phyloP scores from a whole-genome alignment of 2,888 invertebrate species.

The Plebejus argus region DNA sequence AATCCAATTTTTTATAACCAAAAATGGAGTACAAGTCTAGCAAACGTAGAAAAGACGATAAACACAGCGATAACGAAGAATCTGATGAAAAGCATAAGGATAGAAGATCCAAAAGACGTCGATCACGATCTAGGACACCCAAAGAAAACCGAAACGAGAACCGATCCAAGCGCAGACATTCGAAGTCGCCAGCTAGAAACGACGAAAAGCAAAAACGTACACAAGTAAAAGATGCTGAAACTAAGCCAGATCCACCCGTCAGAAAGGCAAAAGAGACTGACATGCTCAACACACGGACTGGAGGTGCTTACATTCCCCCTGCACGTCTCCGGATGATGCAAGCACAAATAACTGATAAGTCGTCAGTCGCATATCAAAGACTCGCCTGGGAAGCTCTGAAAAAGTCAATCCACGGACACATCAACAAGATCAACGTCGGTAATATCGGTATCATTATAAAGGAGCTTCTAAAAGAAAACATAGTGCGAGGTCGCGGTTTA shows the following conservation, averaged over 20 bases:
- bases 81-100: slow-evolving; percentile 47
- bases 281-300: slow-evolving; percentile 90
- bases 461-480: slow-evolving; percentile 96
- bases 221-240: slow-evolving; percentile 45
- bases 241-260: slow-evolving; percentile 54
- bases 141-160: slow-evolving; percentile 50
- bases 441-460: slow-evolving; percentile 96
- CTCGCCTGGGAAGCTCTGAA: slow-evolving; percentile 99
- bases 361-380: slow-evolving; percentile 96
- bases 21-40: slow-evolving; percentile 59
- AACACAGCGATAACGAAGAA: slow-evolving; percentile 57
- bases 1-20: slow-evolving; percentile 13
- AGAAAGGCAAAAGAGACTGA: slow-evolving; percentile 78
- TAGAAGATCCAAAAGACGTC: slow-evolving; percentile 57
- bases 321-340: slow-evolving; percentile 97
- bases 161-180: slow-evolving; percentile 61
- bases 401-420: slow-evolving; percentile 98
- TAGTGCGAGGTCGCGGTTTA: slow-evolving; percentile 96
- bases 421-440: slow-evolving; percentile 98
- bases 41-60: slow-evolving; percentile 64
- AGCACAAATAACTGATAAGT: slow-evolving; percentile 96
- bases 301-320: slow-evolving; percentile 99
- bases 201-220: slow-evolving; percentile 51
- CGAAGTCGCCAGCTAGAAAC: slow-evolving; percentile 58
- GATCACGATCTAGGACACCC: slow-evolving; percentile 59